These are phyloP conservation scores for Cantharis rufa DNA, from an alignment of 2,888 invertebrate species.

Conservation along the genomic window DNA sequence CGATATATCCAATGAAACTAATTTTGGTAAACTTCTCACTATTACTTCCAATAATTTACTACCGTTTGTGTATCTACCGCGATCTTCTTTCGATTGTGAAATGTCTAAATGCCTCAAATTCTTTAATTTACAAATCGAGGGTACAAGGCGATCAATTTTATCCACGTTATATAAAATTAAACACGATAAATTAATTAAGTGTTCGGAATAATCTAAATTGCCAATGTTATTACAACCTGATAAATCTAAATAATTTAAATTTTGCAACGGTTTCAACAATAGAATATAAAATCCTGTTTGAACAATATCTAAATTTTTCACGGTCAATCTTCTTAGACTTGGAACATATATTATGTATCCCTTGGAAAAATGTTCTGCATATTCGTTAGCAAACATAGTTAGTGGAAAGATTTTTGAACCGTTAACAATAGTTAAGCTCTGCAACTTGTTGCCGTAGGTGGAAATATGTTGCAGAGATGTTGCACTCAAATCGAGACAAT, in stretches of 20 bases:
- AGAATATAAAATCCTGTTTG: constrained; percentile 59
- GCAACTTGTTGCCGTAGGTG: constrained; percentile 68
- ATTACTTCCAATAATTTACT: constrained; percentile 73
- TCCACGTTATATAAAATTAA: constrained; percentile 83
- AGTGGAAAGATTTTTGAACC: constrained; percentile 64
- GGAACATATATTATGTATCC: constrained; percentile 65
- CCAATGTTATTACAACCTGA: constrained; percentile 68
- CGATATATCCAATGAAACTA: constrained; percentile 89
- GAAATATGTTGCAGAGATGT: constrained; percentile 70
- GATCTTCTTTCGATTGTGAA: constrained; percentile 73
- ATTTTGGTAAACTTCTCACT: constrained; percentile 71
- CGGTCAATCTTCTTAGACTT: constrained; percentile 62
- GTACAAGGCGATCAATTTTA: constrained; percentile 65
- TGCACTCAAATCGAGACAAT: constrained; percentile 71
- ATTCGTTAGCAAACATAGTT: constrained; percentile 28
- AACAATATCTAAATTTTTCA: constrained; percentile 60
- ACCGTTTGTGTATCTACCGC: constrained; percentile 74
- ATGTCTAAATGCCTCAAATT: constrained; percentile 79
- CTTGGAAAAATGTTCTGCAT: constrained; percentile 49
- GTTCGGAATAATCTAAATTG: constrained; percentile 69
- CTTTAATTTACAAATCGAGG: constrained; percentile 63
- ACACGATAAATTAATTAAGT: constrained; percentile 70
- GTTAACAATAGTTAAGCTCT: constrained; percentile 72
- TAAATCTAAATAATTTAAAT: constrained; percentile 72
- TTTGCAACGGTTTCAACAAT: constrained; percentile 63